A percentile compares a stretch with the other conserved stretches of the same genome.
Conservation (phyloP, 1,140 invertebrate species). For the Leptopilina clavipes region DNA sequence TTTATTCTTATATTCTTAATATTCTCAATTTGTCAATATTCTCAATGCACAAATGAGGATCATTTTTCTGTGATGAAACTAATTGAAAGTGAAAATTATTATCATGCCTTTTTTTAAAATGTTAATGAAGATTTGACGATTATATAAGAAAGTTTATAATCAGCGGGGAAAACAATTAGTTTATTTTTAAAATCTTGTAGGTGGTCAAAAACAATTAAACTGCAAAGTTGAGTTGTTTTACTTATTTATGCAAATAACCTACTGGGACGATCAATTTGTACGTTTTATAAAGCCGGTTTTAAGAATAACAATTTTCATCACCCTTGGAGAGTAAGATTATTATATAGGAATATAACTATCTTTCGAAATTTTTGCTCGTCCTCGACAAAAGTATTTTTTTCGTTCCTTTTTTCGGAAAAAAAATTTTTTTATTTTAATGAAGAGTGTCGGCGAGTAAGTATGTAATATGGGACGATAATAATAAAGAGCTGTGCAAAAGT, state of each 20-base stretch:
- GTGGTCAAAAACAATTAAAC: background rate
- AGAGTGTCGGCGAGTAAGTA: conserved; percentile 4
- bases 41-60: no score
- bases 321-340: conserved; percentile 1
- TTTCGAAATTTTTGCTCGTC: conserved; percentile 19
- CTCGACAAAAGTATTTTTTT: background rate
- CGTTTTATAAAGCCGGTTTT: conserved; percentile 1
- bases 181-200: conserved; percentile 1
- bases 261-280: background rate
- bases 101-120: no score
- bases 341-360: background rate
- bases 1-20: no score
- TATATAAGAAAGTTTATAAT: background rate
- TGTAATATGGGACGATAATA: background rate
- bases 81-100: no score
- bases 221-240: background rate
- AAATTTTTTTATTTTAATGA: background rate
- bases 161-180: background rate
- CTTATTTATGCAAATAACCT: background rate
- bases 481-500: background rate
- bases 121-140: no score
- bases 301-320: conserved; percentile 12
- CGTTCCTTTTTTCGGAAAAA: background rate
- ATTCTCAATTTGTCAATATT: no score
- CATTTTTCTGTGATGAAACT: no score